A percentile compares a stretch with the other conserved stretches of the same genome.
Evolutionary conservation across 2,888 invertebrate species (phyloP).

Genomic region (Lithophane socia): DNA sequence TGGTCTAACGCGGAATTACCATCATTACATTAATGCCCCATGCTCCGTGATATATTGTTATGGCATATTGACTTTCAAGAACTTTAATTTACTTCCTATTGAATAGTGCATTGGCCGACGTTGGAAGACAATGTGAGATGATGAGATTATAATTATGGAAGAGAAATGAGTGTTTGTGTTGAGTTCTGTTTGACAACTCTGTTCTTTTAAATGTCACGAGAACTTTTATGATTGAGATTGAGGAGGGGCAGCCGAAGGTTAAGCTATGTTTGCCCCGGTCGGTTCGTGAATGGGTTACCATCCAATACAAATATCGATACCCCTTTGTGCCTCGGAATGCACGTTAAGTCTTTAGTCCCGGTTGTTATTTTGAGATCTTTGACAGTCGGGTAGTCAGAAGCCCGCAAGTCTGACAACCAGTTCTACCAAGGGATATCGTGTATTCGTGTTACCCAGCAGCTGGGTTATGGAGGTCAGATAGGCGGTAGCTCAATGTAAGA

Average conservation of each 20-base stretch:
- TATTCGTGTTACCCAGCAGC: too few species aligned
- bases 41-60: conserved; percentile 73
- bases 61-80: conserved; percentile 64
- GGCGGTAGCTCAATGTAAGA: neutral
- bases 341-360: neutral
- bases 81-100: conserved; percentile 60
- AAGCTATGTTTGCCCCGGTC: too few species aligned
- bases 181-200: neutral
- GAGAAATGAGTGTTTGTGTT: neutral
- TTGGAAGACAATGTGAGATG: neutral
- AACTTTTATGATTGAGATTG: neutral
- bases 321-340: neutral
- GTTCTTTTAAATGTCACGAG: neutral
- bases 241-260: neutral
- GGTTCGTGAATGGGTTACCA: too few species aligned
- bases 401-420: neutral
- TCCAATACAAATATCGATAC: too few species aligned
- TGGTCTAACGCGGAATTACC: conserved; percentile 69
- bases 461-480: too few species aligned
- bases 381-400: neutral
- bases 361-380: neutral
- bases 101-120: conserved; percentile 16
- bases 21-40: conserved; percentile 73
- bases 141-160: neutral
- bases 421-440: neutral